Evolutionary conservation across 92 coral and sea anemone species (phyloP), one percentile per base, ranked within the genome.

Genomic region (Micromussa lordhowensis): DNA sequence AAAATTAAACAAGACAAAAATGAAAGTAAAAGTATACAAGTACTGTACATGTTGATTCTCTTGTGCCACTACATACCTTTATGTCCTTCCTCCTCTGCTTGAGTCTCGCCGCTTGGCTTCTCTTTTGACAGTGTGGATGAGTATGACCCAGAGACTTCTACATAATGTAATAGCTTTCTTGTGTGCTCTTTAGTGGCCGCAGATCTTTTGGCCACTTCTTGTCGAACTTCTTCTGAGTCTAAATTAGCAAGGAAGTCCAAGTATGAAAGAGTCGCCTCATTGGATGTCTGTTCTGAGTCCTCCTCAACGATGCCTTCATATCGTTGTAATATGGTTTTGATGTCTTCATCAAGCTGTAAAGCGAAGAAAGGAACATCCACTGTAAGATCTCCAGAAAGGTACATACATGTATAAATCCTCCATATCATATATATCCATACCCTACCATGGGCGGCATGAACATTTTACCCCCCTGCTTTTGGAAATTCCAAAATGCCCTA

Each of bases 331-430:
- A 97, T 86, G 48, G 92, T 91, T 71, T 94, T 92, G 77, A 96
- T 92, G 88, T 97, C 98, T 80, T 97, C 98, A 72, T 97, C 99
- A 91, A 97, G 93, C 98, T 97, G 35, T 17, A 84, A 78, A 64
- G 16, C 8, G 32, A 12, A 51, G 19, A 48, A 18, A 77, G 13
- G 3, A 68, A 66, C 51, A 44, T 44, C 13, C 12, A 44, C 1
- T 44, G 51, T 44, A 44, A 44, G 12, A 44, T 44, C 9, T 44
- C 51, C 10, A 9, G n/a, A 44, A 13, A 44, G 51, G 10, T 44
- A 44, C 38, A 36, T 36, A 5, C 9, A 51, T 51, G 8, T 51
- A 51, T 51, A 14, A 40, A 44, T 55, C 16, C 61, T 55, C 61
- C 61, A 15, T 19, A 55, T 55, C 4, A 16, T 55, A 16, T 55